phyloP scores from a whole-genome alignment of 2,797 vertebrate genomes.

The Lates japonicus region DNA sequence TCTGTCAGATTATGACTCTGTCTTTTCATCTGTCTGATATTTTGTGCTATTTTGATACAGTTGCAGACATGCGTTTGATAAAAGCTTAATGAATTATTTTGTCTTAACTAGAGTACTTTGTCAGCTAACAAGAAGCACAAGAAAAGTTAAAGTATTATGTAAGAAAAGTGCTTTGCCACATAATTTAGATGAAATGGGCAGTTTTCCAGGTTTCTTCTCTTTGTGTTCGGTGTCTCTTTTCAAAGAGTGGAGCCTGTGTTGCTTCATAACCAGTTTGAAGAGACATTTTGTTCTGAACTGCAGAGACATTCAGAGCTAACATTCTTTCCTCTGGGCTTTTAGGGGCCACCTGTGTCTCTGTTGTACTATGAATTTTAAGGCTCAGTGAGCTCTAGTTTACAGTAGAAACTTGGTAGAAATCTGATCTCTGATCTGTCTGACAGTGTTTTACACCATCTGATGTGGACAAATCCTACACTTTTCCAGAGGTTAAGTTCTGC shows the following conservation, averaged over 20 bases:
- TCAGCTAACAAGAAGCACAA: slow-evolving; percentile 9
- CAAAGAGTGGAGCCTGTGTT: neutral
- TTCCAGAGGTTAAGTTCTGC: neutral
- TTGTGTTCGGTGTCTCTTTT: neutral
- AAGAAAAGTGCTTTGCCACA: neutral
- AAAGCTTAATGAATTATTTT: neutral
- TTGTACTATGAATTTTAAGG: neutral
- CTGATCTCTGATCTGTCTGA: neutral
- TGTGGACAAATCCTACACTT: neutral
- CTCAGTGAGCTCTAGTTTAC: slow-evolving; percentile 32
- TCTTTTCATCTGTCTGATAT: slow-evolving; percentile 18
- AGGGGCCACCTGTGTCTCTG: neutral
- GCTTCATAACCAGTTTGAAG: slow-evolving; percentile 11
- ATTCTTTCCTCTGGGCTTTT: neutral
- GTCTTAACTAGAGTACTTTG: neutral
- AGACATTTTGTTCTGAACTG: neutral
- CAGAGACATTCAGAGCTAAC: neutral
- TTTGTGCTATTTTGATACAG: slow-evolving; percentile 28
- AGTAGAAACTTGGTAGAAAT: neutral
- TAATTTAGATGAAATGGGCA: neutral
- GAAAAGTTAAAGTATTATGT: slow-evolving; percentile 23
- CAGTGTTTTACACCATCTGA: neutral
- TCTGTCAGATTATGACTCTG: neutral
- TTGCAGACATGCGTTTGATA: slow-evolving; percentile 10
- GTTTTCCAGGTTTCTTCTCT: slow-evolving; percentile 1